Conservation (phyloP, 2,797 vertebrate genomes). For the Remorina albescens region DNA sequence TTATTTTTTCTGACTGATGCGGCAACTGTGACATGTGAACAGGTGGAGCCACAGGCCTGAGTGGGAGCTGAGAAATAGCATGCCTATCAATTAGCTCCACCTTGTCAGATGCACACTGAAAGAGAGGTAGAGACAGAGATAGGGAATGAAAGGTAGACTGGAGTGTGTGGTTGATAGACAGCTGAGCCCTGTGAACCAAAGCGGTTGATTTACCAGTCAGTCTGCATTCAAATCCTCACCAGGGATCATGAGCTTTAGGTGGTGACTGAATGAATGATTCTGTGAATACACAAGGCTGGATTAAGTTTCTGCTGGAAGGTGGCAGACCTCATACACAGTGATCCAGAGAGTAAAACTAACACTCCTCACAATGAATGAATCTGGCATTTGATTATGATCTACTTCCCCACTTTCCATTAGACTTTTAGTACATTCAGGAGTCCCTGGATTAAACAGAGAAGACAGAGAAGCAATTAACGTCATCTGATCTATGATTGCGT, state of each 20-base stretch:
- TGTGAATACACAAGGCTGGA: background rate
- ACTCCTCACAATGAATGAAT: background rate
- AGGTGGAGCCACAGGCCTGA: slow-evolving; percentile 32
- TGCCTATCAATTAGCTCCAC: slow-evolving; percentile 51
- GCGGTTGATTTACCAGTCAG: background rate
- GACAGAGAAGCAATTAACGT: background rate
- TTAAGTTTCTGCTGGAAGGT: background rate
- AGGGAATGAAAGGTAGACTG: slow-evolving; percentile 23
- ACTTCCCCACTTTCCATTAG: too few species aligned
- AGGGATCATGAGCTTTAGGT: background rate
- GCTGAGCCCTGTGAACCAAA: background rate
- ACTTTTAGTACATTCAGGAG: background rate
- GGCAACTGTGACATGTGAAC: slow-evolving; percentile 28
- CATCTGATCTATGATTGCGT: background rate
- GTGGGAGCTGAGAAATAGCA: slow-evolving; percentile 20
- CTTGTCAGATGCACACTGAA: slow-evolving; percentile 37
- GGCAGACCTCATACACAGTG: background rate
- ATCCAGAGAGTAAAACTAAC: background rate
- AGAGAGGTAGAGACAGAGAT: background rate
- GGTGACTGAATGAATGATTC: background rate
- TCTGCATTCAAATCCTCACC: background rate
- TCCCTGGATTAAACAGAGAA: background rate
- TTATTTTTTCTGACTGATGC: background rate
- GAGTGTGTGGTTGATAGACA: background rate
- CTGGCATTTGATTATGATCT: background rate